phyloP scores from a whole-genome alignment of 2,888 invertebrate genomes.

The Eristalis tenax region DNA sequence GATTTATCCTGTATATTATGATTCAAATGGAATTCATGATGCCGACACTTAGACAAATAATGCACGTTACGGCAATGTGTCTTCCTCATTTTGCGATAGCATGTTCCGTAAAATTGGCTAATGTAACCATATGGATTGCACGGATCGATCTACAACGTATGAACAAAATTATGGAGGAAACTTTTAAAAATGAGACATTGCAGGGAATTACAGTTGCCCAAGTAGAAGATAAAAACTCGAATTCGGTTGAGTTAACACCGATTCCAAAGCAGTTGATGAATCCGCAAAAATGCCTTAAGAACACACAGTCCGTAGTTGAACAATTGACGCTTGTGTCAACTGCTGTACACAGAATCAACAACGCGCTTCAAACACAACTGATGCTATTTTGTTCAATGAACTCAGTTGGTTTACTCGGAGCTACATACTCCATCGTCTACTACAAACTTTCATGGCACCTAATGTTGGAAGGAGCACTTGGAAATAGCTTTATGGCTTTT shows the following conservation, averaged over 20 bases:
- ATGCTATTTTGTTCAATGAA: slow-evolving; percentile 75
- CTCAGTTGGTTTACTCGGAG: slow-evolving; percentile 76
- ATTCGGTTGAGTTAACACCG: slow-evolving; percentile 18
- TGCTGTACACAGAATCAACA: slow-evolving; percentile 63
- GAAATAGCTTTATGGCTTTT: slow-evolving; percentile 75
- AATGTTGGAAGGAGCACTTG: slow-evolving; percentile 74
- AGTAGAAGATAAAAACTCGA: neutral
- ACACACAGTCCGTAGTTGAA: slow-evolving; percentile 44
- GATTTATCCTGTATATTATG: slow-evolving; percentile 76
- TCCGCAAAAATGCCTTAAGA: neutral
- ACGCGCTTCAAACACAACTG: slow-evolving; percentile 74
- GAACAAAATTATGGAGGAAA: slow-evolving; percentile 42
- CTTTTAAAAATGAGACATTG: slow-evolving; percentile 19
- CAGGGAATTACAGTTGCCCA: neutral
- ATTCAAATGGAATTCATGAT: slow-evolving; percentile 77
- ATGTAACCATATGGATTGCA: slow-evolving; percentile 74
- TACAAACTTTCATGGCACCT: slow-evolving; percentile 75
- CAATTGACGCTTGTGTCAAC: slow-evolving; percentile 70
- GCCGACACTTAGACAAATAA: slow-evolving; percentile 76
- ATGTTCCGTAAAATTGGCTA: slow-evolving; percentile 72
- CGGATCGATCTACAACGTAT: slow-evolving; percentile 70
- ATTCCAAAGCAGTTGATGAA: neutral
- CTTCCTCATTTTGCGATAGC: slow-evolving; percentile 77
- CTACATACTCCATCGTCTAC: slow-evolving; percentile 74
- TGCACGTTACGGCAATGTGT: slow-evolving; percentile 76